Evolutionary conservation across 2,888 invertebrate genomes (phyloP), one percentile per base, ranked within the genome.

Genomic region (Aleiodes testaceus): DNA sequence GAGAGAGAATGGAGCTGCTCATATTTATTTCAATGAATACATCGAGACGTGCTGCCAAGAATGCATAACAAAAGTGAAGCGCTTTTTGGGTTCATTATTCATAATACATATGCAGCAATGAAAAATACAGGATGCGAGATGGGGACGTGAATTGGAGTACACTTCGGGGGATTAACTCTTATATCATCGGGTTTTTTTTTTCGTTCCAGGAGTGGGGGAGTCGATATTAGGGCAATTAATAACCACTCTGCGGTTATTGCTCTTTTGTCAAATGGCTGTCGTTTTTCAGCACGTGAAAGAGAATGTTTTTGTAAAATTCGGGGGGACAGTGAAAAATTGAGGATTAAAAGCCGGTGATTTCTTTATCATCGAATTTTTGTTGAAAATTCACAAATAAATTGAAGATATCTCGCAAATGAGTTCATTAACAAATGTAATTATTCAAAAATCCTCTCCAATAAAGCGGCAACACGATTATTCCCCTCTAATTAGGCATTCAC

Each of bases 131-230:
- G 30, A 11, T 59, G 42, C n/a, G 42, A 52, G 7, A 20, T 16
- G 52, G 5, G 6, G 18, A n/a, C 16, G 18, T 59, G 59, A 59
- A 59, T 14, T 53, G 42, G 36, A 50, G 5, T 52, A 70, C 75
- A 75, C 74, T 77, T 61, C 50, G 64, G 49, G 66, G 70, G 61
- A 77, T 77, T 75, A 75, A 75, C 72, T 74, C 75, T 74, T 77
- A 72, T 73, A 77, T 77, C 74, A 75, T 72, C 44, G 61, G 30
- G 50, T 36, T 9, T 2, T 12, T 36, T 36, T 9, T 36, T 14
- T 18, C 16, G 9, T n/a, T n/a, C 1, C 0, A 4, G 45, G 45
- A 11, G 5, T 1, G 49, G 14, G 49, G 14, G n/a, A 49, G n/a
- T n/a, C 14, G 59, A 66, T 72, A 76, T 76, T 69, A 66, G 61